Percentiles rank a stretch among this genome's conserved stretches.
Conservation (phyloP, 2,113 vertebrate genomes). For the Brachyistius frenatus region DNA sequence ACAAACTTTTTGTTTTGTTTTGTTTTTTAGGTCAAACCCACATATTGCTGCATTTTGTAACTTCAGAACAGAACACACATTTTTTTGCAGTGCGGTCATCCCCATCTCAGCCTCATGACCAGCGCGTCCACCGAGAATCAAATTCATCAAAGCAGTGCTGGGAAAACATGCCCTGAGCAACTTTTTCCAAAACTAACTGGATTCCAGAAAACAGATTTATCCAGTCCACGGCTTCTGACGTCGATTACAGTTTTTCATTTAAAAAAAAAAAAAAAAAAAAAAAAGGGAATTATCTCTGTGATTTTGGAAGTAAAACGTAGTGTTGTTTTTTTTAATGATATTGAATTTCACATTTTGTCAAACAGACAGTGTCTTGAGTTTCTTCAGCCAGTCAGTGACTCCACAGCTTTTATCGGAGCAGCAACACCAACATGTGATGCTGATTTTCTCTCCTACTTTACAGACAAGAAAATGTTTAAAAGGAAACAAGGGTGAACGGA, state of each 20-base stretch:
- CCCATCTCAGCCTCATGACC: conserved; percentile 46
- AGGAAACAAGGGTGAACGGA: conserved; percentile 45
- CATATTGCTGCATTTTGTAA: neutral
- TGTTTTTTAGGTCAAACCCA: neutral
- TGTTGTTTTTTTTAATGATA: neutral
- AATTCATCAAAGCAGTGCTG: conserved; percentile 6
- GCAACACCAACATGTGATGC: too few relatives aligned
- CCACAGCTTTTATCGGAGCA: too few relatives aligned
- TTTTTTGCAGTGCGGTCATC: conserved; percentile 45
- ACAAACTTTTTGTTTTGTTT: too few relatives aligned
- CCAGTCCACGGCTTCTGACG: conserved; percentile 11
- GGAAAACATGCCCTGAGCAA: conserved; percentile 33
- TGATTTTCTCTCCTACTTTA: neutral
- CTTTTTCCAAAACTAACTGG: conserved; percentile 50
- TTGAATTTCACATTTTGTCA: neutral
- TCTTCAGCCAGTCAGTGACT: too few relatives aligned
- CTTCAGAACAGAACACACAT: conserved; percentile 2
- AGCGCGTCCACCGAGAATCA: conserved; percentile 28
- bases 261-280: too few relatives aligned
- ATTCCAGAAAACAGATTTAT: neutral
- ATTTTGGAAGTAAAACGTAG: neutral
- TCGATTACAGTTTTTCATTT: neutral
- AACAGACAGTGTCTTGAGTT: neutral
- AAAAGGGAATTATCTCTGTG: neutral
- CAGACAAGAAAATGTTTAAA: neutral